phyloP scores from a whole-genome alignment of 2,888 invertebrate genomes.

The Emmelina monodactyla region DNA sequence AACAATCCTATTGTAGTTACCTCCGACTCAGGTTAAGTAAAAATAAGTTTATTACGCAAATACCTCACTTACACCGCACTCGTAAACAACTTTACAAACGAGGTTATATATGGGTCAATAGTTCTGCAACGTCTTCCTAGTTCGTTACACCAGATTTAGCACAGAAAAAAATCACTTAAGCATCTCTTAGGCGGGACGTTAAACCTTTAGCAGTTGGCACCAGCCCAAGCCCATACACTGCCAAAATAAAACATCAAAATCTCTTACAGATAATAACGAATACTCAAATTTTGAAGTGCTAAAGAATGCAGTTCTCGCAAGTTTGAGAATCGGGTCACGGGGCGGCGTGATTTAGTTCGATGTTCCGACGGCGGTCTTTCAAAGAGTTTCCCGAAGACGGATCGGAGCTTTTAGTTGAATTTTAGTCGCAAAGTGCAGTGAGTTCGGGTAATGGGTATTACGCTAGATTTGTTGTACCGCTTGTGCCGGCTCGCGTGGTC shows the following conservation, averaged over 20 bases:
- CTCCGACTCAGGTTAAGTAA: constrained; percentile 4
- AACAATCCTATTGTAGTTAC: background rate
- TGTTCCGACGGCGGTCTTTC: constrained; percentile 43
- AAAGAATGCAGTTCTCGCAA: constrained; percentile 12
- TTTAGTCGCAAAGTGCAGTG: constrained; percentile 30
- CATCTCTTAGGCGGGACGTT: constrained; percentile 44
- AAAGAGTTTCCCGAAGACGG: constrained; percentile 50
- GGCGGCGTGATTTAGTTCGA: constrained; percentile 44
- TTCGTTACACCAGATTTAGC: constrained; percentile 41
- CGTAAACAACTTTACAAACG: constrained; percentile 44
- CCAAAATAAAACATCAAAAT: constrained; percentile 61
- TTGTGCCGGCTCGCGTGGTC: background rate
- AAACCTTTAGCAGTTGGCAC: constrained; percentile 54
- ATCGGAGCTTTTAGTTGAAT: constrained; percentile 58
- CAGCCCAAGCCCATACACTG: constrained; percentile 35
- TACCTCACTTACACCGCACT: constrained; percentile 28
- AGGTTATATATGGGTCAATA: constrained; percentile 50
- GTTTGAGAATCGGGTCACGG: constrained; percentile 45
- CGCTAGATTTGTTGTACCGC: constrained; percentile 21
- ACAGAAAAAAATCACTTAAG: constrained; percentile 57
- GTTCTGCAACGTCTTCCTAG: constrained; percentile 49
- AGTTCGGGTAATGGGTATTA: constrained; percentile 23
- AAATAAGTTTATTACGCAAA: constrained; percentile 28
- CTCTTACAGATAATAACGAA: constrained; percentile 41
- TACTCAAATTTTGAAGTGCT: constrained; percentile 35